A percentile compares a stretch with the other conserved stretches of the same genome.
phyloP scores from a whole-genome alignment of 2,113 vertebrate species.

The Notarius quadriscutis region DNA sequence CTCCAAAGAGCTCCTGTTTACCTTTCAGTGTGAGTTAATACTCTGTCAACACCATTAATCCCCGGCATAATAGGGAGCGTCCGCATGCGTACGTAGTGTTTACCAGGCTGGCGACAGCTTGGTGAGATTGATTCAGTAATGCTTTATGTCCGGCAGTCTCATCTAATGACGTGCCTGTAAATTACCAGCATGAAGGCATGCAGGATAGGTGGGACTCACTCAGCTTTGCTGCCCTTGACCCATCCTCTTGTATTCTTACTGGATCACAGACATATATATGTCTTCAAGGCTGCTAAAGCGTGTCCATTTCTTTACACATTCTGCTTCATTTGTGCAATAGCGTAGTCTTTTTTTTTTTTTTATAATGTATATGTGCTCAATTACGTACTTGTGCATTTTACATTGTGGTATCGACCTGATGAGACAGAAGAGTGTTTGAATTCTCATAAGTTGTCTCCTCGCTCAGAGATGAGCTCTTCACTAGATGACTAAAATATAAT shows the following conservation, averaged over 20 bases:
- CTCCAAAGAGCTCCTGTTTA: constrained; percentile 54
- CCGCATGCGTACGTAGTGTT: constrained; percentile 52
- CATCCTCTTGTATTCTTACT: neutral
- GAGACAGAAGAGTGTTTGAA: constrained; percentile 45
- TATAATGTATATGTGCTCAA: constrained; percentile 29
- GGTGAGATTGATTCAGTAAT: constrained; percentile 59
- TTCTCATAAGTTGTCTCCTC: constrained; percentile 44
- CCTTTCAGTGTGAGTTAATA: constrained; percentile 60
- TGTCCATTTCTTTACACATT: neutral
- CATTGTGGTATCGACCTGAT: neutral
- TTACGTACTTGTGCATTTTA: constrained; percentile 27
- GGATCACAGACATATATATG: neutral
- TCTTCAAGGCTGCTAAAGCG: neutral
- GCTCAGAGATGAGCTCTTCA: constrained; percentile 31
- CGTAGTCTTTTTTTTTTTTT: neutral
- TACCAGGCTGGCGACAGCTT: constrained; percentile 54
- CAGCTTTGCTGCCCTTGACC: neutral
- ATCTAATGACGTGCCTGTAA: constrained; percentile 58
- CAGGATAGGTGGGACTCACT: constrained; percentile 20
- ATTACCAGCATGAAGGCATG: constrained; percentile 43
- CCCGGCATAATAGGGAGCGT: constrained; percentile 56
- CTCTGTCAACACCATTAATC: constrained; percentile 62
- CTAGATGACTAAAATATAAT: constrained; percentile 51
- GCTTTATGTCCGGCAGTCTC: constrained; percentile 56
- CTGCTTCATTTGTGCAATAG: constrained; percentile 1